Conservation (phyloP, 2,797 vertebrate species). For the Notoglanidium macrostoma region DNA sequence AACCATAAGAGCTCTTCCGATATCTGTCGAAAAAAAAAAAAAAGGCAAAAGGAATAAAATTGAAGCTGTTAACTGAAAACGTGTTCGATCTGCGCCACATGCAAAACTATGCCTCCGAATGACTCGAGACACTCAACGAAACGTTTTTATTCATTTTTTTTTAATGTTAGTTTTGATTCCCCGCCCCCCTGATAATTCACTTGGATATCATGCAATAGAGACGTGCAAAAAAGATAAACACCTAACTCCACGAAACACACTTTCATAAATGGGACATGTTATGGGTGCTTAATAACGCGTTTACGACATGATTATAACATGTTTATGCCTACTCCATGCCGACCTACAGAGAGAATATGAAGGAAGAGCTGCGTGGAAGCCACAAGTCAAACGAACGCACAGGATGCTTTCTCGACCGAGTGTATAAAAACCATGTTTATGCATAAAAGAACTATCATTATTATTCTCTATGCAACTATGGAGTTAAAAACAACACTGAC, state of each 20-base stretch:
- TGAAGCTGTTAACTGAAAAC: constrained; percentile 49
- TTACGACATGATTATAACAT: constrained; percentile 70
- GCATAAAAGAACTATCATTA: constrained; percentile 81
- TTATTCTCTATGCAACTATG: constrained; percentile 83
- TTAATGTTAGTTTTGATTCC: constrained; percentile 65
- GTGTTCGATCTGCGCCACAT: constrained; percentile 78
- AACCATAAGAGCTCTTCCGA: constrained; percentile 72
- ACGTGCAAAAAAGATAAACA: constrained; percentile 83
- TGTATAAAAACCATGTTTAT: constrained; percentile 79
- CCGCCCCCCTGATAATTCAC: constrained; percentile 72
- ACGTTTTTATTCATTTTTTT: constrained; percentile 54
- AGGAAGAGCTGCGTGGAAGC: constrained; percentile 83
- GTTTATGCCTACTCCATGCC: constrained; percentile 85
- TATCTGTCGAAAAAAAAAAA: constrained; percentile 58
- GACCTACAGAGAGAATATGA: constrained; percentile 83
- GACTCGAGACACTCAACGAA: constrained; percentile 71
- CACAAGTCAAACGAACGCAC: constrained; percentile 85
- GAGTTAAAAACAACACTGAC: constrained; percentile 79
- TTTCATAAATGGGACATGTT: constrained; percentile 82
- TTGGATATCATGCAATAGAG: constrained; percentile 87
- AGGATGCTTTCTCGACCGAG: constrained; percentile 73
- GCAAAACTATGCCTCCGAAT: constrained; percentile 78
- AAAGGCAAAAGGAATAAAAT: constrained; percentile 38
- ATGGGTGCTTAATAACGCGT: constrained; percentile 76
- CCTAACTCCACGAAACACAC: constrained; percentile 84